Evolutionary conservation across 2,888 invertebrate species (phyloP).

Genomic region (Fragum sueziense): DNA sequence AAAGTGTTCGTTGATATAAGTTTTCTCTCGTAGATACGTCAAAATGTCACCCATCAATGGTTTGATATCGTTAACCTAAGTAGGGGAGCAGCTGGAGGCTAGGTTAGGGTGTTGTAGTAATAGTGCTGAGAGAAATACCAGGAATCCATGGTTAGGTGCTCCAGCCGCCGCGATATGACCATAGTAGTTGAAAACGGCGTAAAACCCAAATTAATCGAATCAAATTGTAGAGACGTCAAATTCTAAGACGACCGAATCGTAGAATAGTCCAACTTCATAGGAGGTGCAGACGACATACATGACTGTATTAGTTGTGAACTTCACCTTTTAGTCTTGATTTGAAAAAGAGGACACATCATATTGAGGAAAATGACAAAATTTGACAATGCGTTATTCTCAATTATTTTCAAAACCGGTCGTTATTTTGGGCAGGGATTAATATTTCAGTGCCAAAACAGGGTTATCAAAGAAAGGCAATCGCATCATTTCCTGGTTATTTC

Average conservation of each 20-base stretch:
- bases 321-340: too few relatives aligned
- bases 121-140: too few relatives aligned
- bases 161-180: too few relatives aligned
- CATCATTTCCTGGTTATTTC: background rate
- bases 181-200: too few relatives aligned
- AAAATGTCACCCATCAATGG: too few relatives aligned
- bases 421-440: background rate
- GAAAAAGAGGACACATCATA: too few relatives aligned
- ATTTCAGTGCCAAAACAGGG: background rate
- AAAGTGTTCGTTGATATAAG: background rate
- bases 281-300: background rate
- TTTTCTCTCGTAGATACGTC: too few relatives aligned
- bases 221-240: background rate
- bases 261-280: background rate
- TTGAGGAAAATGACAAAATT: too few relatives aligned
- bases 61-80: background rate
- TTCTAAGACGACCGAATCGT: background rate
- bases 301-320: background rate
- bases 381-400: too few relatives aligned
- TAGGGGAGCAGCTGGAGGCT: background rate
- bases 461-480: background rate
- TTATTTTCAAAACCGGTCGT: background rate
- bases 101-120: too few relatives aligned
- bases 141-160: too few relatives aligned
- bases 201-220: too few relatives aligned